phyloP scores from a whole-genome alignment of 2,113 vertebrate genomes.

The Colossoma macropomum region DNA sequence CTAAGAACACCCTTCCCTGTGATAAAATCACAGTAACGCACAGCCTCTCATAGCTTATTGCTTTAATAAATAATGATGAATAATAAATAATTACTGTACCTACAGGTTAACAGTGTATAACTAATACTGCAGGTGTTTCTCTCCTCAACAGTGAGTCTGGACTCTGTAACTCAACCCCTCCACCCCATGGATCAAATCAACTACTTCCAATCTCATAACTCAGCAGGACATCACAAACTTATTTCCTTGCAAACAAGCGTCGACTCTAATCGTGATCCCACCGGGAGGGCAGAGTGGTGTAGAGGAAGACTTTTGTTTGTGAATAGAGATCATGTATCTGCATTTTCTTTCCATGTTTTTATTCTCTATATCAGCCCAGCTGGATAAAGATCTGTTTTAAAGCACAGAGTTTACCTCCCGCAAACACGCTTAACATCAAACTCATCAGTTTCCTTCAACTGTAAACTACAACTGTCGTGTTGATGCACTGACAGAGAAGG shows the following conservation, averaged over 20 bases:
- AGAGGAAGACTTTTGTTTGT: background rate
- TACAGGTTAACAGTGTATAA: background rate
- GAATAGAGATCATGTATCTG: slow-evolving; percentile 4
- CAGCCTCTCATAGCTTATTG: too few species aligned
- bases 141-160: background rate
- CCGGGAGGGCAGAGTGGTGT: background rate
- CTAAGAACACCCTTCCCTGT: too few species aligned
- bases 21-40: too few species aligned
- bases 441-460: background rate
- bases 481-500: background rate
- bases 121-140: background rate
- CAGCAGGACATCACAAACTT: slow-evolving; percentile 11
- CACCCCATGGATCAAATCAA: slow-evolving; percentile 22
- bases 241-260: slow-evolving; percentile 41
- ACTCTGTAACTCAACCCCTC: slow-evolving; percentile 10
- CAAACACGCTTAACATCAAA: background rate
- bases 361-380: background rate
- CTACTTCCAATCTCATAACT: slow-evolving; percentile 16
- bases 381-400: background rate
- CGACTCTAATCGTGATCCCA: slow-evolving; percentile 17
- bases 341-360: background rate
- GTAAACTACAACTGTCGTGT: background rate
- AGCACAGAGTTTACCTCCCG: background rate
- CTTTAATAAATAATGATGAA: too few species aligned
- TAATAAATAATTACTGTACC: background rate